phyloP scores from a whole-genome alignment of 1,140 invertebrate species.

The Bombus haemorrhoidalis region DNA sequence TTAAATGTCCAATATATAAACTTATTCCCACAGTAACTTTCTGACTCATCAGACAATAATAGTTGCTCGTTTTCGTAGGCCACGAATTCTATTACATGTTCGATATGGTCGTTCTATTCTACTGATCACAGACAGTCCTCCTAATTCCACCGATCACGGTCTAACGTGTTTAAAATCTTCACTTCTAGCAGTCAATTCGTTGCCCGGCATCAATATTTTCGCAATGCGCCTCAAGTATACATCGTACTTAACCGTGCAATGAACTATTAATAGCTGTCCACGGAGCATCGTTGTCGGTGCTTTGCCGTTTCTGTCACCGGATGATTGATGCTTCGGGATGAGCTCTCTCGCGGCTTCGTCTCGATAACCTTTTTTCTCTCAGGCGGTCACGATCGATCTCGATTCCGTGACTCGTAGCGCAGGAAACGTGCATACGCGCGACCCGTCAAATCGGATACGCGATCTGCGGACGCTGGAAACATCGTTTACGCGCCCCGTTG shows the following conservation, averaged over 20 bases:
- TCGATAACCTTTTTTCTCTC: conserved; percentile 30
- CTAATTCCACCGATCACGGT: neutral
- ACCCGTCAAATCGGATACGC: conserved; percentile 20
- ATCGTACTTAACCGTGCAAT: conserved; percentile 61
- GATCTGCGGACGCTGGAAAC: conserved; percentile 34
- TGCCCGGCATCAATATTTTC: conserved; percentile 39
- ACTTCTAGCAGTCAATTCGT: neutral
- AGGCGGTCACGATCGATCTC: conserved; percentile 5
- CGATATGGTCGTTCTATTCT: neutral
- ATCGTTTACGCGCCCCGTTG: conserved; percentile 12
- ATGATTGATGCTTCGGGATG: conserved; percentile 47
- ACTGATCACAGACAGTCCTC: neutral
- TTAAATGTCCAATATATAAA: neutral
- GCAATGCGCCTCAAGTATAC: conserved; percentile 41
- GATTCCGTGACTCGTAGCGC: neutral
- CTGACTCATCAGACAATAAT: neutral
- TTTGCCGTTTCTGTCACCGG: conserved; percentile 46
- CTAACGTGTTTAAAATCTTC: no score
- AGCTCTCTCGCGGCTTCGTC: conserved; percentile 1
- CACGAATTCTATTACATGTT: neutral
- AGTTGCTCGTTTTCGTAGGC: neutral
- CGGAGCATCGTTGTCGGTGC: conserved; percentile 30
- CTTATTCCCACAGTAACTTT: neutral
- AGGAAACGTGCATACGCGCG: neutral
- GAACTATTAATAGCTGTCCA: conserved; percentile 66